phyloP scores from a whole-genome alignment of 1,140 invertebrate genomes.

The Sminthurinus signatus region DNA sequence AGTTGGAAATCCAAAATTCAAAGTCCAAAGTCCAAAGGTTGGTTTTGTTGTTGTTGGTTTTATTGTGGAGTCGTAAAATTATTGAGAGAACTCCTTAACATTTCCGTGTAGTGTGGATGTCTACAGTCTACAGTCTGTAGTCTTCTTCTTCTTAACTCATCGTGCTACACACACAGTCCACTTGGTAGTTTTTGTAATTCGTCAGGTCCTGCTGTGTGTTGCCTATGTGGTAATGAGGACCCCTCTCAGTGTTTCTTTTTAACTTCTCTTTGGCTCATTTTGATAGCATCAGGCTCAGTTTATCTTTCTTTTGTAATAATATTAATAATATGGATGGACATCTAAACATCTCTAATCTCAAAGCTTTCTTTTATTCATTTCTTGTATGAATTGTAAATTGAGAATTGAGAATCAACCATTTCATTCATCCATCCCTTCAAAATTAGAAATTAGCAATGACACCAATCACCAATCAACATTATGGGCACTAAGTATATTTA shows the following conservation, averaged over 20 bases:
- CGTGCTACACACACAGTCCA: too few relatives aligned
- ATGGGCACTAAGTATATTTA: too few relatives aligned
- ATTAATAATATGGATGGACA: too few relatives aligned
- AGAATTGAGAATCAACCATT: too few relatives aligned
- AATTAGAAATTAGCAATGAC: too few relatives aligned
- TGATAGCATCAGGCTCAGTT: conserved; percentile 14
- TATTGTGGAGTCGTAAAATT: conserved; percentile 14
- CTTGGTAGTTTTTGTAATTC: conserved; percentile 34
- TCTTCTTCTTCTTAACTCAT: too few relatives aligned
- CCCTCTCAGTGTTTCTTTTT: conserved; percentile 17
- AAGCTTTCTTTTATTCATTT: too few relatives aligned
- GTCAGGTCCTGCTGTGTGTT: conserved; percentile 32
- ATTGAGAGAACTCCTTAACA: conserved; percentile 4
- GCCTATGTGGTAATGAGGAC: conserved; percentile 37
- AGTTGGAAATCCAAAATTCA: conserved; percentile 12
- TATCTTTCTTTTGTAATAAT: not conserved
- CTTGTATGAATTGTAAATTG: too few relatives aligned
- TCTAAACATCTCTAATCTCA: too few relatives aligned
- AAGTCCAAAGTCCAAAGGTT: not conserved
- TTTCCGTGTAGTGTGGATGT: conserved; percentile 30
- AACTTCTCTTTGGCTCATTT: not conserved
- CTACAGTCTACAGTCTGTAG: too few relatives aligned
- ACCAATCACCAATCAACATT: too few relatives aligned
- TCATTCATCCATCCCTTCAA: too few relatives aligned
- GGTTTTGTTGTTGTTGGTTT: not conserved